phyloP scores from a whole-genome alignment of 2,113 vertebrate species.

The Tachuris rubrigastra region DNA sequence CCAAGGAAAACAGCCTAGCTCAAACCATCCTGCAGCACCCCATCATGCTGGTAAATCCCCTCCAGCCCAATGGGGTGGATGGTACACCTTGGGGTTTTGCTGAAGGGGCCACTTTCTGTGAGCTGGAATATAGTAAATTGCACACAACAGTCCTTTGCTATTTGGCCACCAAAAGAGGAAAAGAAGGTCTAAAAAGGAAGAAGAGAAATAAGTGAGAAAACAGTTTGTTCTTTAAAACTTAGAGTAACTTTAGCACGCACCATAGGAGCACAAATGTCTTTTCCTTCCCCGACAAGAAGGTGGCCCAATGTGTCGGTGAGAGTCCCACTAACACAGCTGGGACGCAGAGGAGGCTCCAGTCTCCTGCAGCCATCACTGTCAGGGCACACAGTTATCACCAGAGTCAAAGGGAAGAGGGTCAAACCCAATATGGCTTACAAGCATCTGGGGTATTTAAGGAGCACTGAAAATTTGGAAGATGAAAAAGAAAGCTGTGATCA shows the following conservation, averaged over 20 bases:
- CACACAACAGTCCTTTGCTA: background rate
- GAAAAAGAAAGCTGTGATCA: background rate
- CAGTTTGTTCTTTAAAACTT: background rate
- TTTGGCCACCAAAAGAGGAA: background rate
- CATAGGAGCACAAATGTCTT: background rate
- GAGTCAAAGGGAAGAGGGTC: background rate
- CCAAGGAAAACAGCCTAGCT: background rate
- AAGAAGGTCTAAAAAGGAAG: background rate
- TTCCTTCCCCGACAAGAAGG: background rate
- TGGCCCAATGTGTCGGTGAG: background rate
- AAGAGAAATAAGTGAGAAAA: background rate
- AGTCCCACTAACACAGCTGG: background rate
- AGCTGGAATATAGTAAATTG: background rate
- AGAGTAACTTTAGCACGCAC: background rate
- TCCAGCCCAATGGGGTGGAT: background rate
- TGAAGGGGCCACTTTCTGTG: background rate
- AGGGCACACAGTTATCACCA: background rate
- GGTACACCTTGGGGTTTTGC: background rate
- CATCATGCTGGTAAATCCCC: background rate
- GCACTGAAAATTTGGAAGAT: background rate
- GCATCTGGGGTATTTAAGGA: background rate
- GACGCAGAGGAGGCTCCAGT: fast-evolving
- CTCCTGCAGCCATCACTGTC: background rate
- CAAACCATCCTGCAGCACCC: background rate
- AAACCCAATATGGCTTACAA: background rate